Evolutionary conservation across 37 sponge, comb jelly and placozoan genomes (phyloP).

Genomic region (Crambe crambe): DNA sequence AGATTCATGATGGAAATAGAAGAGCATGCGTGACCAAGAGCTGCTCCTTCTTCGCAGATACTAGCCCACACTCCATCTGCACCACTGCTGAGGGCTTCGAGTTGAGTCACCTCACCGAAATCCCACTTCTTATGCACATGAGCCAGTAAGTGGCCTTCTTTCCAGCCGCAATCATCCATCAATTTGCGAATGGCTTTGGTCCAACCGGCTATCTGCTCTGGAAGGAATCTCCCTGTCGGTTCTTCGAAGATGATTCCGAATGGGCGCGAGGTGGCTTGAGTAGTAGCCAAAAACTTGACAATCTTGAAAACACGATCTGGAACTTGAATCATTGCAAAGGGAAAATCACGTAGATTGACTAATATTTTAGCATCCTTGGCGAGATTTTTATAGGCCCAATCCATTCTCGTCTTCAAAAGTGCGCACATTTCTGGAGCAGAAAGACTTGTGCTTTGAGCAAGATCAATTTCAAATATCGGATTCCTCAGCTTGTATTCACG

Average conservation of each 20-base stretch:
- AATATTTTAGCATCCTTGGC: slow-evolving; percentile 44
- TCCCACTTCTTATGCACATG: slow-evolving; percentile 91
- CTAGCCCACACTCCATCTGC: slow-evolving; percentile 90
- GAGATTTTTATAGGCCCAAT: slow-evolving; percentile 54
- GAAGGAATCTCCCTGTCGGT: slow-evolving; percentile 80
- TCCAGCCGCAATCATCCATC: slow-evolving; percentile 79
- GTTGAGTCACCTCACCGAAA: slow-evolving; percentile 56
- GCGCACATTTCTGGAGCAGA: slow-evolving; percentile 54
- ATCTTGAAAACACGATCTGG: slow-evolving; percentile 68
- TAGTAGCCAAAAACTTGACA: slow-evolving; percentile 47
- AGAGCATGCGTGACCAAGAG: slow-evolving; percentile 85
- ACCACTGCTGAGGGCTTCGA: slow-evolving; percentile 74
- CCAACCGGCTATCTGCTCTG: slow-evolving; percentile 80
- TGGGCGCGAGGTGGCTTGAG: slow-evolving; percentile 46
- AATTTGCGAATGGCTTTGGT: slow-evolving; percentile 52
- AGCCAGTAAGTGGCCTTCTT: slow-evolving; percentile 52
- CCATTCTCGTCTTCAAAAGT: slow-evolving; percentile 54
- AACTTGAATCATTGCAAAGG: slow-evolving; percentile 48
- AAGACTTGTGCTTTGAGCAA: too few relatives aligned
- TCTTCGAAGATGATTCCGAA: slow-evolving; percentile 79
- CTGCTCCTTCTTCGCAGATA: slow-evolving; percentile 88
- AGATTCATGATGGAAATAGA: slow-evolving; percentile 82
- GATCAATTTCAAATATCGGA: slow-evolving; percentile 73
- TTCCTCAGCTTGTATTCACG: slow-evolving; percentile 61
- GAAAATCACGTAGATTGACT: slow-evolving; percentile 79